Evolutionary conservation across 1,140 invertebrate species (phyloP), one percentile per base, ranked within the genome.

Genomic region (Nasonia vitripennis): DNA sequence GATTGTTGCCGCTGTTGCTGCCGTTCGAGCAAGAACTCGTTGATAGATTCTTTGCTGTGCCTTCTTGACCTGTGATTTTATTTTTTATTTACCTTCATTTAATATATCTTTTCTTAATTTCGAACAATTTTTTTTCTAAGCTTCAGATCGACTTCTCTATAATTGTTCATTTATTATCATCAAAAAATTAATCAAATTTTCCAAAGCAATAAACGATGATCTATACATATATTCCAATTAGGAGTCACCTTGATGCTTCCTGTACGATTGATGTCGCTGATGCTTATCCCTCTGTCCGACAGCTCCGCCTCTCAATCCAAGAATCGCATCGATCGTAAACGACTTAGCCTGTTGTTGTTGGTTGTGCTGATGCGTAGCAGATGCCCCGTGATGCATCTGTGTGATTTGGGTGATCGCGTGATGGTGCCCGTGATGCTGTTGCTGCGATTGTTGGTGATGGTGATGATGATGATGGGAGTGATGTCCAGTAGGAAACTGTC

Each of bases 321-420:
- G 93, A 88, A 97, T 97, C 23, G 96, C 96, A 86, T 97, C 96
- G 88, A 97, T 97, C 27, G 96, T 97, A 89, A 97, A 97, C 2
- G 96, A 96, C 89, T 96, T 96, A 41, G 91, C 89, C 75, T 93
- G 93, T 23, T 91, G 92, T 78, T 93, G 92, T 5, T 92, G 92
- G 23, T 92, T 90, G 34, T 91, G 91, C 10, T 92, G 91, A 88
- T 86, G 92, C 7, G 34, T 23, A 3, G 45, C 11, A 78, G 89
- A 85, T 27, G 90, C 90, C 9, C 88, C 86, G 70, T 92, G 91
- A 0, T 92, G 90, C 34, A 92, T 77, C 45, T 92, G 90, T 12
- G 91, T 91, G 34, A 90, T 90, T 73, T 91, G 87, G 62, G 82
- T 86, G 27, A 80, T 86, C 37, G 70, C 81, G 62, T 84, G 86